A percentile compares a stretch with the other conserved stretches of the same genome.
These are phyloP conservation scores for Lithobius niger DNA, from an alignment of 1,140 invertebrate species.

Conservation along the genomic window DNA sequence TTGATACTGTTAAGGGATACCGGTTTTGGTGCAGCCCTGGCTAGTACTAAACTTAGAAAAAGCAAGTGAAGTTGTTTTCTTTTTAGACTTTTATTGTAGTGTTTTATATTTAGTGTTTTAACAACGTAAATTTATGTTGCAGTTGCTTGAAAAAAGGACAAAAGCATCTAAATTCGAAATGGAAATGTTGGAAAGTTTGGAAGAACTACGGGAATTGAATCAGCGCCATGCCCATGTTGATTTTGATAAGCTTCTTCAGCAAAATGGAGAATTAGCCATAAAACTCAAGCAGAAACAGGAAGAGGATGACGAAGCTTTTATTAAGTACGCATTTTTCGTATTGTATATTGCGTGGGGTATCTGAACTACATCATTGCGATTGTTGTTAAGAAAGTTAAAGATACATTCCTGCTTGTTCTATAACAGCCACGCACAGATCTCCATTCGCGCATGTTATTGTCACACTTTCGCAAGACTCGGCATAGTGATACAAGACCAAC, in stretches of 20 bases:
- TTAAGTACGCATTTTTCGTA: background rate
- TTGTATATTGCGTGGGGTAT: background rate
- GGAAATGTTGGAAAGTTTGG: conserved; percentile 83
- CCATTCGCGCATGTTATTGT: background rate
- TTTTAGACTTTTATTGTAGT: no score
- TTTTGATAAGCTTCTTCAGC: conserved; percentile 67
- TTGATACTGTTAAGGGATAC: no score
- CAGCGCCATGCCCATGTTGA: conserved; percentile 72
- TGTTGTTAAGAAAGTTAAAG: background rate
- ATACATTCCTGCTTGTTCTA: background rate
- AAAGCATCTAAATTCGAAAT: conserved; percentile 94
- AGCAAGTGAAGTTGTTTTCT: no score
- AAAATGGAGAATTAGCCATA: conserved; percentile 14
- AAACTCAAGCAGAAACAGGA: conserved; percentile 44
- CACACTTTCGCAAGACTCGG: background rate
- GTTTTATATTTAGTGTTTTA: no score
- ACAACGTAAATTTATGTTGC: no score
- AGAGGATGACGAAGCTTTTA: conserved; percentile 18
- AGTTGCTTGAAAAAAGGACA: conserved; percentile 78
- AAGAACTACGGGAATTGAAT: conserved; percentile 94
- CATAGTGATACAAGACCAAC: background rate
- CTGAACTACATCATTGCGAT: background rate
- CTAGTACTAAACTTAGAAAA: no score
- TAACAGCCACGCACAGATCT: background rate
- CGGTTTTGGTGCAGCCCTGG: no score